Base-by-base conservation (phyloP, 64 coral and sea anemone species). In the Actinia equina region DNA sequence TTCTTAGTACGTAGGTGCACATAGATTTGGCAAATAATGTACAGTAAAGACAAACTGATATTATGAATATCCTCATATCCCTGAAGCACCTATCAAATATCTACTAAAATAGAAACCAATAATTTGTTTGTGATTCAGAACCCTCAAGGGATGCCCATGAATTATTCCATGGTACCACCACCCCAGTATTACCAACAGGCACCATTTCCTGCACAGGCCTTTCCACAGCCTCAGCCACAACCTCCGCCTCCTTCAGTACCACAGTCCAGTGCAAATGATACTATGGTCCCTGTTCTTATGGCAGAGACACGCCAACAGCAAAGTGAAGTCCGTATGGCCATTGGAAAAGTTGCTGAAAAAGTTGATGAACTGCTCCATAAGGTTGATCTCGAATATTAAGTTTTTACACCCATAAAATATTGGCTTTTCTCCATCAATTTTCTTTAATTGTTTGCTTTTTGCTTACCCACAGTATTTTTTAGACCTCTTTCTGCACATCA, bases 291-390 rank as follows among this genome's bases (percentile, higher is more conserved):
- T 4, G 93, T 99, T 13, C 45, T 99, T 37, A 99, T 99, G 97
- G 93, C 97, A n/a, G 97, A 99, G 86, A 99, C 89, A 78, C 88
- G 97, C 23, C 97, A 99, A 43, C 93, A 99, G 46, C 97, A 99
- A 46, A 90, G 92, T 58, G 97, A 99, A 86, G 89, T 99, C 17
- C 94, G 93, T 52, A 92, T 95, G 91, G 86, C 88, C 2, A 95
- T 99, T 15, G 86, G 82, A 57, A 99, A 99, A 61, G 85, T 99
- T 14, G 88, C 97, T 6, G 97, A 99, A 30, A 99, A 99, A 86
- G 91, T 99, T 52, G 97, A 99, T 30, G 86, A 90, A 23, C 69
- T 99, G 11, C 89, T 64, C 18, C 88, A 95, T 19, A 99, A 99
- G 97, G 97, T 99, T 44, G 77, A 80, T 51, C 10, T 74, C 10